Evolutionary conservation across 1,140 invertebrate genomes (phyloP), one percentile per base, ranked within the genome.

Genomic region (Ceratosolen solmsi): DNA sequence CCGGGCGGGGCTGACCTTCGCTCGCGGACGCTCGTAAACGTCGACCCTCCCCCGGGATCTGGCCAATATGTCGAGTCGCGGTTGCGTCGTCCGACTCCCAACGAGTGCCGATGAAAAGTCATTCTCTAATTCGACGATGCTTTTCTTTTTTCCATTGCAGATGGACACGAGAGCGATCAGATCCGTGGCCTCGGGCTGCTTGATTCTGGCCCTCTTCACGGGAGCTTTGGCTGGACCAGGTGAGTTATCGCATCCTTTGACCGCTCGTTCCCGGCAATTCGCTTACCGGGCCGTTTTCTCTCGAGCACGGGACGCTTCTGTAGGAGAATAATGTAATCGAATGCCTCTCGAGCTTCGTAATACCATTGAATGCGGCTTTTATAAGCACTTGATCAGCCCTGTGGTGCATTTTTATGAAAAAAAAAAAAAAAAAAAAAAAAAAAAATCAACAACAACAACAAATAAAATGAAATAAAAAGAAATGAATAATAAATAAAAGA

Each of bases 121-220:
- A n/a, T n/a, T n/a, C n/a, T n/a, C 33, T 88, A 84, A 83, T 81
- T 70, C 27, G 54, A 46, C 27, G 30, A 79, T 71, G 70, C 15
- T 78, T 79, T 76, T 54, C 51, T n/a, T 84, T 86, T 87, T 85
- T 86, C 83, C 82, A 72, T 90, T 91, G 76, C 87, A 91, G 90
- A 90, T 91, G 90, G 87, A 88, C 86, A 87, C 86, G 84, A 87
- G 87, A 56, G 87, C 86, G 85, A 89, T 89, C 84, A 84, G 89
- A 76, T 85, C 83, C 84, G 80, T 87, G 73, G 85, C 88, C 83
- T 84, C 86, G 81, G 87, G 86, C 76, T 84, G 89, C 83, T 78
- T 89, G 58, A 76, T 90, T 58, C 56, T 88, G 80, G 82, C 81
- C 65, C 83, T 87, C 70, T 82, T 88, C 83, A 87, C 87, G 71